Conservation (phyloP, 2,797 vertebrate species). For the Cynopterus sphinx region DNA sequence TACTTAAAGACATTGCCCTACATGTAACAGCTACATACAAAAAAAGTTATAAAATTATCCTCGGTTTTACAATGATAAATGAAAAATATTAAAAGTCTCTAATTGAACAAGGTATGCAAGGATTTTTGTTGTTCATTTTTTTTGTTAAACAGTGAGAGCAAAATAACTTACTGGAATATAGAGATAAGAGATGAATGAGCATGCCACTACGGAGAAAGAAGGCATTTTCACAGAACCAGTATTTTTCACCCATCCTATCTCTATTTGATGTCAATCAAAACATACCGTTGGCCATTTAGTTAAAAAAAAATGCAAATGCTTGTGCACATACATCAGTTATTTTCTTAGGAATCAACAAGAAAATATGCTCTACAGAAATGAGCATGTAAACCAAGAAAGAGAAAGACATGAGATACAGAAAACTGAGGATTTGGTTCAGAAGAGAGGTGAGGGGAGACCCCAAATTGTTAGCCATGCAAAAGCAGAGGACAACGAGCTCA, state of each 20-base stretch:
- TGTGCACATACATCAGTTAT: no score
- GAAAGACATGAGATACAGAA: not conserved
- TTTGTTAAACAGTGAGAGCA: not conserved
- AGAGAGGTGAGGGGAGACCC: not conserved
- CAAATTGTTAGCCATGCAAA: no score
- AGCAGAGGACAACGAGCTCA: not conserved
- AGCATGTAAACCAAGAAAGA: not conserved
- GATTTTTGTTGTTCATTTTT: conserved; percentile 72
- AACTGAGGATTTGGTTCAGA: not conserved
- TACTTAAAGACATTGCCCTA: conserved; percentile 76
- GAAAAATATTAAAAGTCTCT: conserved; percentile 89
- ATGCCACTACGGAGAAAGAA: no score
- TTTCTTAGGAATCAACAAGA: not conserved
- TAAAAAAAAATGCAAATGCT: not conserved
- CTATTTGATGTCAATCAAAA: no score
- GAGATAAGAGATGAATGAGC: no score
- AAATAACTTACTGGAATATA: no score
- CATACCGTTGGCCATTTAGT: conserved; percentile 84
- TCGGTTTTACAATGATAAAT: conserved; percentile 84
- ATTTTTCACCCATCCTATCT: no score
- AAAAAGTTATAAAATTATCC: no score
- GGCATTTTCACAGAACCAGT: no score
- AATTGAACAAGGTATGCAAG: conserved; percentile 87
- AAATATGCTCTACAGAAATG: not conserved
- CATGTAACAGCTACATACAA: no score